phyloP scores from a whole-genome alignment of 1,140 invertebrate genomes.

The Calliopsis andreniformis region DNA sequence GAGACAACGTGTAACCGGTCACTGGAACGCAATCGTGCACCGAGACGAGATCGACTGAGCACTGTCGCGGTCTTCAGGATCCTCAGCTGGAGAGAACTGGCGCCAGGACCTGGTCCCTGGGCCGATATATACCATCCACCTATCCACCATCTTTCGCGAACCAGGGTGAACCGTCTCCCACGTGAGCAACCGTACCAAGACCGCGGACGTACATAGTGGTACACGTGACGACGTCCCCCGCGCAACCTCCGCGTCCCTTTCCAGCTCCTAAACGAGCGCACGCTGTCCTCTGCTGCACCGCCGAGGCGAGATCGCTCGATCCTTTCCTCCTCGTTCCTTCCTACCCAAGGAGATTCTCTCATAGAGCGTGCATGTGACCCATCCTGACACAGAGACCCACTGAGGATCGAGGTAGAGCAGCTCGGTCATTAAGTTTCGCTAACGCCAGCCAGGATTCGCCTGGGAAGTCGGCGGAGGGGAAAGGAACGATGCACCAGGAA shows the following conservation, averaged over 20 bases:
- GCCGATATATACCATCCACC: conserved; percentile 76
- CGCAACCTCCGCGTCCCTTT: not conserved
- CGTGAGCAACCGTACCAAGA: conserved; percentile 48
- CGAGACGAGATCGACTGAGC: conserved; percentile 53
- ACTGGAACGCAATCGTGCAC: not conserved
- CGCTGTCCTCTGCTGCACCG: conserved; percentile 10
- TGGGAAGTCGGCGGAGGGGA: not conserved
- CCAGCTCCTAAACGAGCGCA: conserved; percentile 37
- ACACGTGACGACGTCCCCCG: conserved; percentile 25
- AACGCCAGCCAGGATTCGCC: not conserved
- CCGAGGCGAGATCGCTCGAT: not conserved
- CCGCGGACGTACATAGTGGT: conserved; percentile 11
- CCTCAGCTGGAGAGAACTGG: conserved; percentile 76
- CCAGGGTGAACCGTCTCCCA: conserved; percentile 72
- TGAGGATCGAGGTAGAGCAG: conserved; percentile 50
- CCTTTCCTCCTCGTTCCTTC: conserved; percentile 12
- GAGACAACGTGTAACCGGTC: not conserved
- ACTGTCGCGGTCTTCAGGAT: conserved; percentile 71
- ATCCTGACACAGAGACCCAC: conserved; percentile 81
- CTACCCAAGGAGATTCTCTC: conserved; percentile 48
- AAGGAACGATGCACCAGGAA: conserved; percentile 12
- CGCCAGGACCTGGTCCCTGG: conserved; percentile 66
- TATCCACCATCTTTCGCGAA: conserved; percentile 57
- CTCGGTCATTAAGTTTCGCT: conserved; percentile 57
- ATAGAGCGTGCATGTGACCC: conserved; percentile 75